These are phyloP conservation scores for Euproctis similis DNA, from an alignment of 2,888 invertebrate species.

Conservation along the genomic window DNA sequence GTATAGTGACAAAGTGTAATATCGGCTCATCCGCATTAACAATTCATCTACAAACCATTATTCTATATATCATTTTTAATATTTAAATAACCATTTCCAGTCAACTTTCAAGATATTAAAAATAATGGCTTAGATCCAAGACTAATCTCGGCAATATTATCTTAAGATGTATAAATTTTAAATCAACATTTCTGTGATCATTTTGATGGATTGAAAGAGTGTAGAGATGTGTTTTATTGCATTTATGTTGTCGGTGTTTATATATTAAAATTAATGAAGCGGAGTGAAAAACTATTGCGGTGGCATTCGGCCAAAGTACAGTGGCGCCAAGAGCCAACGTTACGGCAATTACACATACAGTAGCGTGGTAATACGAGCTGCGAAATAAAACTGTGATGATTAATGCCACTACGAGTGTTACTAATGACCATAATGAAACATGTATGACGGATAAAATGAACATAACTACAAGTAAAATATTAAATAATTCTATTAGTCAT, in stretches of 20 bases:
- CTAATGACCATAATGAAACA: slow-evolving; percentile 33
- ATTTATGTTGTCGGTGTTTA: slow-evolving; percentile 34
- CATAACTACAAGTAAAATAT: slow-evolving; percentile 11
- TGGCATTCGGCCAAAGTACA: slow-evolving; percentile 61
- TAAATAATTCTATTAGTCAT: slow-evolving; percentile 11
- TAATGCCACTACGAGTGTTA: slow-evolving; percentile 41
- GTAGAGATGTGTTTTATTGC: slow-evolving; percentile 33
- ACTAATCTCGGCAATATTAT: slow-evolving; percentile 26
- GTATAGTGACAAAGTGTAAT: slow-evolving; percentile 24
- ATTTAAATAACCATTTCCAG: no score
- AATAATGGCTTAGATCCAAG: slow-evolving; percentile 41
- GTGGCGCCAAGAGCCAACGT: slow-evolving; percentile 63
- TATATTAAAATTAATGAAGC: slow-evolving; percentile 49
- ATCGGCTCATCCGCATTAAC: no score
- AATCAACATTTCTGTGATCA: slow-evolving; percentile 27
- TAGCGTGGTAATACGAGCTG: slow-evolving; percentile 51
- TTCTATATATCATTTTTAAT: slow-evolving; percentile 31
- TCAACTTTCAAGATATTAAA: no score
- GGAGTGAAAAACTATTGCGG: slow-evolving; percentile 40
- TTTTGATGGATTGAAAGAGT: slow-evolving; percentile 32
- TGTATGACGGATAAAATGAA: slow-evolving; percentile 23
- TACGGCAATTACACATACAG: slow-evolving; percentile 52
- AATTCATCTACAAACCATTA: slow-evolving; percentile 29
- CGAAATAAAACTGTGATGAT: slow-evolving; percentile 55
- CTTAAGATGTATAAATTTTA: slow-evolving; percentile 28